These are phyloP conservation scores for Formica aserva DNA, from an alignment of 2,888 invertebrate species.

Conservation along the genomic window DNA sequence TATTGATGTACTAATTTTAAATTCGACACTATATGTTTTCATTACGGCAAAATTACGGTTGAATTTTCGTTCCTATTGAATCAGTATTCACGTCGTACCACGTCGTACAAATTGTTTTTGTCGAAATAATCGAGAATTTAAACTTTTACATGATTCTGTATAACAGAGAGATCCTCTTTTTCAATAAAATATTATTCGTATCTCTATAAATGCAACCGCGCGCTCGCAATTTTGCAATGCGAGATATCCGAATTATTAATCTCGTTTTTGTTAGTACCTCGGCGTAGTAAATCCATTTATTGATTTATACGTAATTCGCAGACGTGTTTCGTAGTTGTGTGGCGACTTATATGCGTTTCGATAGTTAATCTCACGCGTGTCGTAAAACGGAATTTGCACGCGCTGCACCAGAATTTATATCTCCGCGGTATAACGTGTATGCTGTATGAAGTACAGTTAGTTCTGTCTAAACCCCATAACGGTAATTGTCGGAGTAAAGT, in stretches of 20 bases:
- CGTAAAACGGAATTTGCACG: constrained; percentile 60
- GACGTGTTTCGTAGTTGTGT: constrained; percentile 17
- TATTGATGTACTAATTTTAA: constrained; percentile 27
- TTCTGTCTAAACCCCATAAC: constrained; percentile 37
- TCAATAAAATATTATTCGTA: constrained; percentile 44
- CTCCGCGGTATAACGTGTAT: constrained; percentile 37
- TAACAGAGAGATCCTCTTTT: constrained; percentile 10
- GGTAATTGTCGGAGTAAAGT: constrained; percentile 40
- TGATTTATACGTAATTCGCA: constrained; percentile 46
- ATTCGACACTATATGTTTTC: constrained; percentile 34
- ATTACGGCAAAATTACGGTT: not conserved
- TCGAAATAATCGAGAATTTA: constrained; percentile 36
- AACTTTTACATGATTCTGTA: constrained; percentile 21
- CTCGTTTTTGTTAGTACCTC: constrained; percentile 28
- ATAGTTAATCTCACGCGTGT: constrained; percentile 50
- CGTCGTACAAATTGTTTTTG: constrained; percentile 34
- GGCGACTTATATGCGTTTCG: constrained; percentile 44
- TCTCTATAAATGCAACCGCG: constrained; percentile 1
- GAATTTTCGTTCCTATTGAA: constrained; percentile 34
- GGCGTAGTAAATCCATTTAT: constrained; percentile 38
- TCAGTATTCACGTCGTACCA: constrained; percentile 22
- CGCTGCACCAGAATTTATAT: constrained; percentile 50
- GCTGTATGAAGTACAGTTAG: constrained; percentile 36
- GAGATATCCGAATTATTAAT: constrained; percentile 46
- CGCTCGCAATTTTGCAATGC: constrained; percentile 33